Base-by-base conservation (phyloP, 2,797 vertebrate species). In the Clangula hyemalis region DNA sequence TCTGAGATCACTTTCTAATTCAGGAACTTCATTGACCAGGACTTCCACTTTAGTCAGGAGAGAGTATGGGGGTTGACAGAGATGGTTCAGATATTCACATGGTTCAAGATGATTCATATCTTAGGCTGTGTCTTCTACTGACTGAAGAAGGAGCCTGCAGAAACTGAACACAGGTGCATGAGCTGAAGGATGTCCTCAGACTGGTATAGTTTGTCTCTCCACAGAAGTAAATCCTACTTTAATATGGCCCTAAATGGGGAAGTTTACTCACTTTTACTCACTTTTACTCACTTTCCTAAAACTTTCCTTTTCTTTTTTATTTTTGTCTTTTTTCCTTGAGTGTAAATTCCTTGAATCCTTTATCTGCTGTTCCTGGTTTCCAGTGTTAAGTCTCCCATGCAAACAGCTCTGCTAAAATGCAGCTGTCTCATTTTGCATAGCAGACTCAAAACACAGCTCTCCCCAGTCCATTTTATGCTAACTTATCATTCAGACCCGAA, bases 401-500 rank as follows among this genome's bases (percentile, higher is more conserved):
- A 74, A 93, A 65, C 21, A 84, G 36, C 41, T 86, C 85, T 0
- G 10, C 65, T 82, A 77, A 87, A 81, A 71, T 88, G 87, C 96
- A 93, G 90, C 87, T 57, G 89, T 93, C 75, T 97, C 89, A 93
- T 90, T 97, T 90, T 94, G 72, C 87, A 79, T 77, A 95, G 88
- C 71, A 96, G 88, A 95, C 93, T 94, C 94, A 96, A 97, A 97
- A 93, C 92, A 92, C 74, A 97, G 95, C 94, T 97, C 94, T 97
- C 64, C 10, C 85, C 91, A 96, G 93, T 91, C 91, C 86, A 57
- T 77, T 91, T 93, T 97, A 95, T 36, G 49, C 95, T 97, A 97
- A 96, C 96, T 96, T 97, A 97, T 96, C 96, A 97, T 95, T 97
- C 96, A 96, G 92, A 95, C 94, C 65, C 1, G 91, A 97, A 97